phyloP scores from a whole-genome alignment of 2,888 invertebrate genomes.

The Elegia similella region DNA sequence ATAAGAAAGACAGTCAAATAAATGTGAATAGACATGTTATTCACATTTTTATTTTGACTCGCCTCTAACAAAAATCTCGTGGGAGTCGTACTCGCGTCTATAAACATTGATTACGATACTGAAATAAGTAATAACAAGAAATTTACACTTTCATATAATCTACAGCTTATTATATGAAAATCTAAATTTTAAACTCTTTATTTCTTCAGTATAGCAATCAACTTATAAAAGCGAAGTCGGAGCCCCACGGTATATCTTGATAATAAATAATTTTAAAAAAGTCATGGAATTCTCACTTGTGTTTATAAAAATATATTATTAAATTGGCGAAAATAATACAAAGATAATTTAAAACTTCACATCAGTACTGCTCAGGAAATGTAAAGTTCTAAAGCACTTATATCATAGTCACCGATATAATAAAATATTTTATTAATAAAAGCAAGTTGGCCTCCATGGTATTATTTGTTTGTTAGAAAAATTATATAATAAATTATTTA shows the following conservation, averaged over 20 bases:
- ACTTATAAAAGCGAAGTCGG: too few relatives aligned
- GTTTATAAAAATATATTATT: too few relatives aligned
- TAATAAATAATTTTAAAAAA: too few relatives aligned
- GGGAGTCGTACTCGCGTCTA: not conserved
- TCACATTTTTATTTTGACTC: not conserved
- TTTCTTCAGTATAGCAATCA: not conserved
- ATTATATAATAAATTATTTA: not conserved
- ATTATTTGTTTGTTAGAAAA: not conserved
- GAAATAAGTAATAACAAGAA: not conserved
- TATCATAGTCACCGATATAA: too few relatives aligned
- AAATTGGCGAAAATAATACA: too few relatives aligned
- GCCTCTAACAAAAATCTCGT: not conserved
- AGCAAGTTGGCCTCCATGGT: not conserved
- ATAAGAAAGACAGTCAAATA: not conserved
- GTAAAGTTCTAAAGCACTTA: too few relatives aligned
- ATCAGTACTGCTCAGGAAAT: too few relatives aligned
- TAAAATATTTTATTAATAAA: not conserved
- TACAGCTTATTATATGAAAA: not conserved
- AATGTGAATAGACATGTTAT: slow-evolving; percentile 2
- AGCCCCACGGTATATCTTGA: too few relatives aligned
- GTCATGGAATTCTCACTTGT: too few relatives aligned
- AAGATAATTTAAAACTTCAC: too few relatives aligned
- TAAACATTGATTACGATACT: not conserved
- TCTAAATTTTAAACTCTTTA: not conserved
- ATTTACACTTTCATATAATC: not conserved